Conservation (phyloP, 2,113 vertebrate species). For the Cyanoderma ruficeps region DNA sequence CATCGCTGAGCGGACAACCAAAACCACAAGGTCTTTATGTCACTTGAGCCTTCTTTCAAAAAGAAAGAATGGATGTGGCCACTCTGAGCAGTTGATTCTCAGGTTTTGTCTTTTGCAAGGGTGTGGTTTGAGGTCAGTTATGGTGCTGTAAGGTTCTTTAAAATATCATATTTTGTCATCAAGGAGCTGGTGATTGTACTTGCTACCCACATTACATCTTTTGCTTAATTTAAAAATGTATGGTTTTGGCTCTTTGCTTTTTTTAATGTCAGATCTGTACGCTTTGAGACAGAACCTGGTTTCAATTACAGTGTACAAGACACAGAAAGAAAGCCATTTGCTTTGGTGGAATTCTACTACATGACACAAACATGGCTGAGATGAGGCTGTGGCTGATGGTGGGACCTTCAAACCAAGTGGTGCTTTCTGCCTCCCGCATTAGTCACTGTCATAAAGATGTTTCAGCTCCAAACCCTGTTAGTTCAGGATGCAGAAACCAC, state of each 20-base stretch:
- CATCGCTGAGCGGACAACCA: not conserved
- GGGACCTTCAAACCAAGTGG: not conserved
- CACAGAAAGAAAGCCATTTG: not conserved
- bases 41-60: not conserved
- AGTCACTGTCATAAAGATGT: not conserved
- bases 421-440: not conserved
- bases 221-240: not conserved
- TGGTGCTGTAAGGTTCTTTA: not conserved
- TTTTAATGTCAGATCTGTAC: not conserved
- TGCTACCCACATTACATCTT: not conserved
- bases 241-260: not conserved
- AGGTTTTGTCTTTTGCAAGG: not conserved
- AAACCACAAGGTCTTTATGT: not conserved
- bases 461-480: not conserved
- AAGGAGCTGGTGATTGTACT: not conserved
- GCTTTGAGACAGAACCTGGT: not conserved
- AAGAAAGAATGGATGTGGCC: not conserved
- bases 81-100: not conserved
- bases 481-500: not conserved
- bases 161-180: not conserved
- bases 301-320: not conserved
- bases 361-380: not conserved
- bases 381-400: not conserved
- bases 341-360: not conserved
- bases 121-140: not conserved